A percentile compares a stretch with the other conserved stretches of the same genome.
Evolutionary conservation across 2,888 invertebrate genomes (phyloP).

Genomic region (Drosophila setosimentum): DNA sequence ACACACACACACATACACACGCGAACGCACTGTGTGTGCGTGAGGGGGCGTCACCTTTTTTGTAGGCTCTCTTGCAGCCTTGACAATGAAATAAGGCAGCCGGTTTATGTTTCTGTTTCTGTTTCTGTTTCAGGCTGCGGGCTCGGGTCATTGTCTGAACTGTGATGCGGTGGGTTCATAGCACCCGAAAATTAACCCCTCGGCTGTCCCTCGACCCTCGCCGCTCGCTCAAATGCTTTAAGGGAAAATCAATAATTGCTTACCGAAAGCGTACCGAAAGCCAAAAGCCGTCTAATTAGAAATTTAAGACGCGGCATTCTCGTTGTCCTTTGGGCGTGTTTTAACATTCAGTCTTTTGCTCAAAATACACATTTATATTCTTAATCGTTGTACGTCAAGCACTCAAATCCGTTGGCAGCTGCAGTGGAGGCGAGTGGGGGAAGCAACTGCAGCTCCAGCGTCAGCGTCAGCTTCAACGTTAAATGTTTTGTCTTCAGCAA

Average conservation of each 20-base stretch:
- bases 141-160: conserved; percentile 53
- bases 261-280: conserved; percentile 9
- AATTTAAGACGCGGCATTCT: conserved; percentile 55
- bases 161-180: conserved; percentile 40
- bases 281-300: conserved; percentile 55
- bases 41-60: conserved; percentile 36
- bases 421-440: not conserved
- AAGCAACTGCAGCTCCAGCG: conserved; percentile 24
- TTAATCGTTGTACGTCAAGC: conserved; percentile 67
- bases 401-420: conserved; percentile 9
- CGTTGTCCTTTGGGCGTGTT: conserved; percentile 24
- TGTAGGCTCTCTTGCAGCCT: conserved; percentile 35
- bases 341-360: conserved; percentile 63
- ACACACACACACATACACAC: not conserved
- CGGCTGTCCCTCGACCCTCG: not conserved
- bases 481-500: conserved; percentile 61
- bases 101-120: conserved; percentile 35
- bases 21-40: conserved; percentile 38
- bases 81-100: conserved; percentile 56
- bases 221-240: not conserved
- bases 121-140: not conserved
- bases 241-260: conserved; percentile 61
- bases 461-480: conserved; percentile 48
- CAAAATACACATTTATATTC: conserved; percentile 78
- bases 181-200: conserved; percentile 25